Evolutionary conservation across 2,888 invertebrate species (phyloP), one percentile per base, ranked within the genome.

Genomic region (Himalopsyche anomala): DNA sequence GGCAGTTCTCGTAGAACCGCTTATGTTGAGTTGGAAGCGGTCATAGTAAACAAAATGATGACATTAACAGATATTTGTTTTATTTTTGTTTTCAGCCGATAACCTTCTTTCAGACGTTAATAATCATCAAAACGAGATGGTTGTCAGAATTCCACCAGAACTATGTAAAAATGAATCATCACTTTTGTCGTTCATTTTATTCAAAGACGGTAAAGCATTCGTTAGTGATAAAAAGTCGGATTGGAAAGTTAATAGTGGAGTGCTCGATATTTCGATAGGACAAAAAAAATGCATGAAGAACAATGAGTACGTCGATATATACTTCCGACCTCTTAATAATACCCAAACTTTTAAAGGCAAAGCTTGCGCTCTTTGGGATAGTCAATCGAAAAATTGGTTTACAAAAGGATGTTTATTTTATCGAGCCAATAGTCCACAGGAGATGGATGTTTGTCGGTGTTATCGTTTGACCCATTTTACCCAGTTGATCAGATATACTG

Each of bases 401-500:
- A 91, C 91, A 19, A 91, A 92, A 0, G 94, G 94, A 42, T 94
- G 94, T 89, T 91, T 90, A 38, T 92, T 94, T 89, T 90, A 93
- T 40, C 90, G 90, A 12, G 90, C 90, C 0, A 88, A 89, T 0
- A 89, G 90, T 55, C 88, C 89, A 0, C 91, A 91, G 4, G 89
- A 89, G 84, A 90, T 93, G 55, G 94, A 94, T 89, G 91, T 91
- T 36, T 95, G 95, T 89, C 90, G 92, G 12, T 94, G 94, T 90
- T 90, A 91, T 51, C 94, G 95, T 89, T 91, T 95, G 81, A 94
- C 94, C 0, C 94, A 95, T 90, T 94, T 95, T 89, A 94, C 94
- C 0, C 92, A 94, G 87, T 90, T 94, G 4, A 91, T 94, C 19
- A 90, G 92, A n/a, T 83, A 11, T 80, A 80, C 17, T 81, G 88